phyloP scores from a whole-genome alignment of 2,113 vertebrate genomes.

The Daphoenositta chrysoptera region DNA sequence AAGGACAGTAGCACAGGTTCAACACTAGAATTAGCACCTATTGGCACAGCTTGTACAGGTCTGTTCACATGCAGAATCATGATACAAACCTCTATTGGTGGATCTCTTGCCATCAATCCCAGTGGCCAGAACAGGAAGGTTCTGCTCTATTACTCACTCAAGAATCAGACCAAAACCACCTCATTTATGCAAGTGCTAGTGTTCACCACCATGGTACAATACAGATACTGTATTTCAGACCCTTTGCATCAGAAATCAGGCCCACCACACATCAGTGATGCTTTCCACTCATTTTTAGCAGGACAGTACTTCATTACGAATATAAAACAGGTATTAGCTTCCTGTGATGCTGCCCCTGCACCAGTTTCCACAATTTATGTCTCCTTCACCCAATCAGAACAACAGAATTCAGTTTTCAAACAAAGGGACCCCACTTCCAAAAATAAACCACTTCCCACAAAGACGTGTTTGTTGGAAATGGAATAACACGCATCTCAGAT shows the following conservation, averaged over 20 bases:
- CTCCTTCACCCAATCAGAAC: background rate
- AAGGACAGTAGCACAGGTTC: background rate
- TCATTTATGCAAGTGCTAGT: background rate
- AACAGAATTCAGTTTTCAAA: conserved; percentile 36
- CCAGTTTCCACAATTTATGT: background rate
- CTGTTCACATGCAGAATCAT: background rate
- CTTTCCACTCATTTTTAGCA: background rate
- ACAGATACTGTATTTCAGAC: background rate
- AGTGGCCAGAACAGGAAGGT: background rate
- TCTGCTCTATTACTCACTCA: background rate
- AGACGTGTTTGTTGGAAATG: background rate
- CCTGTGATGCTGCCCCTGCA: background rate
- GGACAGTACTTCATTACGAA: background rate
- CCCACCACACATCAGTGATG: background rate
- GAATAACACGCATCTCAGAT: background rate
- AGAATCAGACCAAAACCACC: background rate
- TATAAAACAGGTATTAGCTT: background rate
- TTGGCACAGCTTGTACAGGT: background rate
- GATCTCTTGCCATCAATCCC: background rate
- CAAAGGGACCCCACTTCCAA: conserved; percentile 1
- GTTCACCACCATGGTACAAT: background rate
- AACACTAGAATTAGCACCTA: background rate
- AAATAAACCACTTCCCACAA: conserved; percentile 40
- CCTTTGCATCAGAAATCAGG: background rate
- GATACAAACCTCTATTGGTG: background rate